These are phyloP conservation scores for Chromis chromis DNA, from an alignment of 2,797 vertebrate genomes.

Conservation along the genomic window DNA sequence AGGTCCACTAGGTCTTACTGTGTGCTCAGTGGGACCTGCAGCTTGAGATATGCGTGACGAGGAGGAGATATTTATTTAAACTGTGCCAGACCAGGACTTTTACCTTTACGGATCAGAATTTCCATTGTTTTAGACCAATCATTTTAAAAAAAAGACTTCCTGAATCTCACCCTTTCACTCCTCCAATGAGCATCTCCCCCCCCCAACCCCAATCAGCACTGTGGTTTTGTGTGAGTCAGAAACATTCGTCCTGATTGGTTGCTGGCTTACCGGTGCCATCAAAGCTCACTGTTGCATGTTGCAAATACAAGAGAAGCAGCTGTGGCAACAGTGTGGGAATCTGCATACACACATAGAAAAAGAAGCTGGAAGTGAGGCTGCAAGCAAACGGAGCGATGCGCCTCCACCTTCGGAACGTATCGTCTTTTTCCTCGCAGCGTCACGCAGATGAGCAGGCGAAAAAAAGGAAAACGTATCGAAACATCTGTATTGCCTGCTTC, in stretches of 20 bases:
- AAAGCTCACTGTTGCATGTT: constrained; percentile 91
- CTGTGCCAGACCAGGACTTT: constrained; percentile 88
- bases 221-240: constrained; percentile 87
- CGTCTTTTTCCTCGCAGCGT: constrained; percentile 43
- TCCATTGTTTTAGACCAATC: constrained; percentile 77
- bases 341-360: constrained; percentile 52
- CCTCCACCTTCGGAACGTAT: constrained; percentile 74
- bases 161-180: constrained; percentile 78
- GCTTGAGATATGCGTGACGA: constrained; percentile 77
- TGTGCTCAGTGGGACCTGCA: constrained; percentile 78
- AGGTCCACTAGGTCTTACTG: constrained; percentile 88
- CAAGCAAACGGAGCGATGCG: constrained; percentile 72
- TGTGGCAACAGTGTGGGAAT: constrained; percentile 72
- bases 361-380: constrained; percentile 50
- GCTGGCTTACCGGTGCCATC: constrained; percentile 88
- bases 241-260: constrained; percentile 88
- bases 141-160: constrained; percentile 60
- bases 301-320: constrained; percentile 82
- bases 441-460: constrained; percentile 58
- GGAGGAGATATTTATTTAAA: constrained; percentile 93
- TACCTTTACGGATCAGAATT: constrained; percentile 81
- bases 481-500: constrained; percentile 88
- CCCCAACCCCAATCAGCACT: constrained; percentile 76
- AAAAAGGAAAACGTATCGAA: constrained; percentile 45
- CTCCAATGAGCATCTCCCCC: constrained; percentile 76